Evolutionary conservation across 2,888 invertebrate genomes (phyloP).

Genomic region (Epinotia nisella): DNA sequence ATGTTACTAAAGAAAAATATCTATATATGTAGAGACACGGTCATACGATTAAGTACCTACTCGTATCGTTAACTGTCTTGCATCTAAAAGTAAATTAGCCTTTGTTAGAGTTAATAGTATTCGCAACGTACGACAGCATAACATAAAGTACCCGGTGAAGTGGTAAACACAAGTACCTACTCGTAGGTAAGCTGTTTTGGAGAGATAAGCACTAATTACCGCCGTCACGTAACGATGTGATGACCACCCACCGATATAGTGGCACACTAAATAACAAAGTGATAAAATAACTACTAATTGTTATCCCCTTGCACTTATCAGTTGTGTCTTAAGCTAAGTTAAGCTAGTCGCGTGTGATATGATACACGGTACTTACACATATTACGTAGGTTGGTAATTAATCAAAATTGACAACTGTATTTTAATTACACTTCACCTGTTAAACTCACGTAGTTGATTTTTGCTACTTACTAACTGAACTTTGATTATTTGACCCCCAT

Average conservation of each 20-base stretch:
- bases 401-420: background rate
- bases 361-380: background rate
- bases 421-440: background rate
- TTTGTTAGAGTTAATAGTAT: background rate
- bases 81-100: background rate
- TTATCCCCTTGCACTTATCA: background rate
- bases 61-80: background rate
- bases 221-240: background rate
- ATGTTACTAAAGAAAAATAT: too few relatives aligned
- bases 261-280: slow-evolving; percentile 2
- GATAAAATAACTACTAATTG: slow-evolving; percentile 8
- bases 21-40: too few relatives aligned
- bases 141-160: background rate
- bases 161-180: background rate
- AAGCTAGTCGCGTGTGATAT: background rate
- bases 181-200: background rate
- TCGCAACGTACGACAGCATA: background rate
- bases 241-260: slow-evolving; percentile 4
- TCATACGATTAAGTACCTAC: too few relatives aligned
- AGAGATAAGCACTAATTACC: slow-evolving; percentile 6
- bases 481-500: background rate
- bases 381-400: background rate
- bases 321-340: background rate
- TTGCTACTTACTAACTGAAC: background rate
- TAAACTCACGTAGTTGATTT: too few relatives aligned